Conservation (phyloP, 2,113 vertebrate species). For the Xyrauchen texanus region DNA sequence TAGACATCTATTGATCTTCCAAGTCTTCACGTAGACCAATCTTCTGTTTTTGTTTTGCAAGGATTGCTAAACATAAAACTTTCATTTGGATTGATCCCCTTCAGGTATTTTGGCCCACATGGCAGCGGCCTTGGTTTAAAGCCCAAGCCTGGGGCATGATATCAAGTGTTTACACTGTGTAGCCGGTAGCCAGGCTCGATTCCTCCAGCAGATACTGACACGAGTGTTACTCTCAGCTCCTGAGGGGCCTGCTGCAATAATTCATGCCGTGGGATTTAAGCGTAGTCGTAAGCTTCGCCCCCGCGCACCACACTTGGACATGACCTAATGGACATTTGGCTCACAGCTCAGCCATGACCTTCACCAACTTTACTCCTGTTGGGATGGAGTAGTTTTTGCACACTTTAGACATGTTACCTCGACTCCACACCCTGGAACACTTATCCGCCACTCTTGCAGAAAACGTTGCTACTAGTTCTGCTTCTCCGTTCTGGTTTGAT, state of each 20-base stretch:
- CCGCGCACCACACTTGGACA: conserved; percentile 20
- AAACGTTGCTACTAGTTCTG: conserved; percentile 17
- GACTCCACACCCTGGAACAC: neutral
- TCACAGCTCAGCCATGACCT: conserved; percentile 35
- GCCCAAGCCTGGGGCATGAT: neutral
- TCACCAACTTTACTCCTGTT: neutral
- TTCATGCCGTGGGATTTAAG: neutral
- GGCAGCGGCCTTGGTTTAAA: too few species aligned
- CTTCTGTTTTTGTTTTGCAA: too few species aligned
- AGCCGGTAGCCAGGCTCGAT: neutral
- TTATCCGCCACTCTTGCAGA: neutral
- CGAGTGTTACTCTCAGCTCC: neutral
- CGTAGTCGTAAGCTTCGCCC: conserved; percentile 28
- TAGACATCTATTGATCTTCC: too few species aligned
- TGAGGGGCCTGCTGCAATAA: neutral
- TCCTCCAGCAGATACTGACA: neutral
- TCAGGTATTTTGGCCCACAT: neutral
- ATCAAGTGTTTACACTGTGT: conserved; percentile 7
- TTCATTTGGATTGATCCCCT: neutral
- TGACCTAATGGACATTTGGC: conserved; percentile 36
- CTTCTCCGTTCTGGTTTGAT: conserved; percentile 6
- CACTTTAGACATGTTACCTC: neutral
- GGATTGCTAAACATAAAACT: too few species aligned
- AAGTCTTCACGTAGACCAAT: too few species aligned
- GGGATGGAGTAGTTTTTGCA: neutral